A percentile compares a stretch with the other conserved stretches of the same genome.
Evolutionary conservation across 2,797 vertebrate genomes (phyloP).

Genomic region (Neopelma chrysocephalum): DNA sequence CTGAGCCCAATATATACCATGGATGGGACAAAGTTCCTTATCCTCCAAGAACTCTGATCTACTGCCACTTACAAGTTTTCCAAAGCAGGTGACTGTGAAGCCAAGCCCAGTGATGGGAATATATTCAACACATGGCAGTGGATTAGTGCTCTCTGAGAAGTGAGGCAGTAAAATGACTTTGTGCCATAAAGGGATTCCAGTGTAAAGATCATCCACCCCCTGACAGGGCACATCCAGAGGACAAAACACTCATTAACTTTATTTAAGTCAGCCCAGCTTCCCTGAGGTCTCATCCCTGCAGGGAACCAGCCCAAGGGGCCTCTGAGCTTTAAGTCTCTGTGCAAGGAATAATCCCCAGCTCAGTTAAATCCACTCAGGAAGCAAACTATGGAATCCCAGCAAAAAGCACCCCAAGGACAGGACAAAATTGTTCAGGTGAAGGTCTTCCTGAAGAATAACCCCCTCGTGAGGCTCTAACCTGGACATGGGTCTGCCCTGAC

Average conservation of each 20-base stretch:
- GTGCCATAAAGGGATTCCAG: background rate
- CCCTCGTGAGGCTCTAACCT: background rate
- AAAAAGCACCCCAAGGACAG: background rate
- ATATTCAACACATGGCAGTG: background rate
- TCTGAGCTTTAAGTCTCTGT: background rate
- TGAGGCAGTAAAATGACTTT: background rate
- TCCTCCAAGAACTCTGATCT: background rate
- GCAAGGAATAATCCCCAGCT: background rate
- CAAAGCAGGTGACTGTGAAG: background rate
- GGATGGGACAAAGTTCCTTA: background rate
- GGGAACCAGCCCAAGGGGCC: background rate
- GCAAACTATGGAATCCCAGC: background rate
- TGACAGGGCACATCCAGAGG: background rate
- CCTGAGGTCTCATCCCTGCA: background rate
- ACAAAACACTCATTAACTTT: background rate
- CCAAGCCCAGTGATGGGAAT: background rate
- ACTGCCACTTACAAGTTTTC: background rate
- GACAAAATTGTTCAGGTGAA: accelerated
- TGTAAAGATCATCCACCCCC: background rate
- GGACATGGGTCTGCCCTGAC: background rate
- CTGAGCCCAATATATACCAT: background rate
- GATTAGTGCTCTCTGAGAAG: background rate
- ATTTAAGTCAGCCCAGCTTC: background rate
- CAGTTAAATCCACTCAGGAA: background rate
- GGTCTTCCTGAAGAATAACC: background rate